Conservation (phyloP, 2,797 vertebrate genomes). For the Botia kubotai region DNA sequence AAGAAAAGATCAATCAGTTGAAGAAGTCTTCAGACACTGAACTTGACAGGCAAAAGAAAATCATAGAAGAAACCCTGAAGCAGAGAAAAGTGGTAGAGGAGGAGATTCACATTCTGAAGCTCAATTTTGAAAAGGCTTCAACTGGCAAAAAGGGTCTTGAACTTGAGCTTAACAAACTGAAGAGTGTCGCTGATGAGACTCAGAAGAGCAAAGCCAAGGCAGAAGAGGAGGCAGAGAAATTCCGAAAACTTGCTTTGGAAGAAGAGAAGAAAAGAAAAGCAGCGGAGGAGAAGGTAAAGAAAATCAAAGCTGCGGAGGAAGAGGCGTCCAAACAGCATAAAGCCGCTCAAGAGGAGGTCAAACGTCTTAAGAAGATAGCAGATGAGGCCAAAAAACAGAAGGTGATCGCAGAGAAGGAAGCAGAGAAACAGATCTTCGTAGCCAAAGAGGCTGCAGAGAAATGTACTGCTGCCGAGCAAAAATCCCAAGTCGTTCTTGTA, state of each 20-base stretch:
- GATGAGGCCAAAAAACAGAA: constrained; percentile 88
- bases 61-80: constrained; percentile 90
- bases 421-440: constrained; percentile 85
- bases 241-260: constrained; percentile 85
- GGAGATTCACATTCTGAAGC: constrained; percentile 90
- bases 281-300: constrained; percentile 90
- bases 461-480: constrained; percentile 85
- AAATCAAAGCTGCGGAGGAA: constrained; percentile 87
- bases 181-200: constrained; percentile 83
- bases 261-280: constrained; percentile 89
- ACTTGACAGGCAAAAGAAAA: constrained; percentile 85
- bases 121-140: constrained; percentile 88
- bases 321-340: constrained; percentile 89
- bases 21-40: constrained; percentile 87
- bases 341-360: constrained; percentile 88
- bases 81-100: constrained; percentile 92
- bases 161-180: constrained; percentile 87
- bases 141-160: constrained; percentile 89
- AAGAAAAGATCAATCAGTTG: constrained; percentile 89
- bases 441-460: constrained; percentile 90
- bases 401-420: constrained; percentile 86
- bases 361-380: constrained; percentile 86
- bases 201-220: constrained; percentile 89
- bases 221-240: constrained; percentile 85
- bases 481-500: constrained; percentile 83